phyloP scores from a whole-genome alignment of 53 echinoderm and acorn worm species.

The Apostichopus leukothele region DNA sequence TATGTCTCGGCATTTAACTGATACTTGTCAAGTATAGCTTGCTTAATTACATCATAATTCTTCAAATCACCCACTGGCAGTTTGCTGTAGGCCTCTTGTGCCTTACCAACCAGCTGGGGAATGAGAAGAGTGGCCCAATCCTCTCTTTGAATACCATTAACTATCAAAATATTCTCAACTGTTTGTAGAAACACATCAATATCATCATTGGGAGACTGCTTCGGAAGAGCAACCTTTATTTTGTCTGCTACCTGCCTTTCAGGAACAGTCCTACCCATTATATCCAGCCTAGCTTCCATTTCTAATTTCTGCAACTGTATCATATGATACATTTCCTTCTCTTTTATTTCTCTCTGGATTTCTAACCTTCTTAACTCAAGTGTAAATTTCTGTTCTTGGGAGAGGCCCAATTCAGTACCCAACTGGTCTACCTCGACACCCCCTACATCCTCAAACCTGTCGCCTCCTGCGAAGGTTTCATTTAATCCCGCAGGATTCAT shows the following conservation, averaged over 20 bases:
- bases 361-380: background rate
- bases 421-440: background rate
- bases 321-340: background rate
- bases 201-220: background rate
- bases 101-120: background rate
- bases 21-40: conserved; percentile 17
- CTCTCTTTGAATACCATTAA: background rate
- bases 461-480: too few species aligned
- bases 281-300: background rate
- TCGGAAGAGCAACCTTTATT: background rate
- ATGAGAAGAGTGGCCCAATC: background rate
- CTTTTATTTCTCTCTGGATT: conserved; percentile 27
- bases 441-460: background rate
- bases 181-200: background rate
- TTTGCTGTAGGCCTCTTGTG: background rate
- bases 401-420: background rate
- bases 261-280: background rate
- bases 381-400: background rate
- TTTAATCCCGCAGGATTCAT: background rate
- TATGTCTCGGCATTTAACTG: background rate
- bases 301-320: conserved; percentile 22
- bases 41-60: background rate
- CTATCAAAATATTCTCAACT: conserved; percentile 1
- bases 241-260: background rate
- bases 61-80: background rate